phyloP scores from a whole-genome alignment of 2,888 invertebrate genomes.

The Esperia sulphurella region DNA sequence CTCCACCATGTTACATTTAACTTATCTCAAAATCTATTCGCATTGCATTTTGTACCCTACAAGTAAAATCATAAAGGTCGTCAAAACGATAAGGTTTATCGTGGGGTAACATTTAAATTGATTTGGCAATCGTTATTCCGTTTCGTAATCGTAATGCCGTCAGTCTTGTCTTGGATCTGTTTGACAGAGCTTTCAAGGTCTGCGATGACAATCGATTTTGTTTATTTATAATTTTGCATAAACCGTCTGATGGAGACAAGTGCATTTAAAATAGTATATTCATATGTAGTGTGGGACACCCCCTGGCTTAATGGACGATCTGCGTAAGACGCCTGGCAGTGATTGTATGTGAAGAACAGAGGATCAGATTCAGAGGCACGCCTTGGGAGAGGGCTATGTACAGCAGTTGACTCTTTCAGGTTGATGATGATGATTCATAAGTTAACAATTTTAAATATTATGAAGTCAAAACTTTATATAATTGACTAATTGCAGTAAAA shows the following conservation, averaged over 20 bases:
- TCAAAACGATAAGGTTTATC: constrained; percentile 9
- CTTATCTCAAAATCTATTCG: constrained; percentile 2
- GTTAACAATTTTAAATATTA: too few species aligned
- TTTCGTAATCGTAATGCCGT: constrained; percentile 48
- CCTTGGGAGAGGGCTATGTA: too few species aligned
- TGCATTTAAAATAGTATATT: too few species aligned
- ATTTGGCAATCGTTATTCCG: constrained; percentile 12
- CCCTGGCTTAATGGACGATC: too few species aligned
- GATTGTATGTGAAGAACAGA: too few species aligned
- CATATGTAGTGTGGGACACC: too few species aligned
- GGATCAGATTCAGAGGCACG: too few species aligned
- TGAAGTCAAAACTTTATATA: not conserved
- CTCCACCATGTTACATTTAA: not conserved
- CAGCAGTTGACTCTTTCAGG: too few species aligned
- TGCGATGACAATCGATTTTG: constrained; percentile 37
- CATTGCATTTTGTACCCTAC: constrained; percentile 3
- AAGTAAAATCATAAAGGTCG: constrained; percentile 5
- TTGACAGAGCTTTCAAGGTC: constrained; percentile 45
- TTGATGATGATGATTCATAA: too few species aligned
- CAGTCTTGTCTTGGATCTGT: constrained; percentile 44
- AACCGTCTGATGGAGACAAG: not conserved
- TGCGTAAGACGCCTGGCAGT: too few species aligned
- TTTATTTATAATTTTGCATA: not conserved
- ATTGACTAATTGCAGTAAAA: not conserved
- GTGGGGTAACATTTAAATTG: constrained; percentile 8